Percentiles rank a stretch among this genome's conserved stretches.
Evolutionary conservation across 2,113 vertebrate species (phyloP).

Genomic region (Semnornis frantzii): DNA sequence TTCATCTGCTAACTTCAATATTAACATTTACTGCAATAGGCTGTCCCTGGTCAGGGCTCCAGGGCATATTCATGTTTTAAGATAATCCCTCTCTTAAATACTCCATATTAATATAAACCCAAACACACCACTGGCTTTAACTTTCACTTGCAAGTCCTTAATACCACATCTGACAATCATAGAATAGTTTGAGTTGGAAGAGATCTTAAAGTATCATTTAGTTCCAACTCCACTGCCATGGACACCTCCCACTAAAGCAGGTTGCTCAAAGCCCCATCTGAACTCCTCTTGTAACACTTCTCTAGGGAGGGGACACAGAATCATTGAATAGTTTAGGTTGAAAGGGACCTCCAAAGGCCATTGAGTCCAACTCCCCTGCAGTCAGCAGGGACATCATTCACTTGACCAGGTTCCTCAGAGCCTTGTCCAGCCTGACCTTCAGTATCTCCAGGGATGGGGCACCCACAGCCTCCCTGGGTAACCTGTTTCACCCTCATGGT

Average conservation of each 20-base stretch:
- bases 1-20: neutral
- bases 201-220: neutral
- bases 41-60: neutral
- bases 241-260: neutral
- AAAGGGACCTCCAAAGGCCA: neutral
- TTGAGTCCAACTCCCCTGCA: neutral
- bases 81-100: neutral
- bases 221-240: neutral
- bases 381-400: neutral
- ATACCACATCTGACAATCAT: neutral
- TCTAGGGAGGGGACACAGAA: neutral
- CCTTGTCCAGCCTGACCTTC: neutral
- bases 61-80: neutral
- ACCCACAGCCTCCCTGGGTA: neutral
- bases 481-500: neutral
- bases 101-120: neutral
- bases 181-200: neutral
- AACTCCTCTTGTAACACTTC: neutral
- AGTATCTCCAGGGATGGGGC: neutral
- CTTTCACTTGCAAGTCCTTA: neutral
- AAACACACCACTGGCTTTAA: neutral
- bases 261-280: neutral
- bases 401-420: neutral
- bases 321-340: neutral
- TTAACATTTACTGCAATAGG: neutral